Conservation (phyloP, 2,888 invertebrate genomes). For the Junonia oenone region DNA sequence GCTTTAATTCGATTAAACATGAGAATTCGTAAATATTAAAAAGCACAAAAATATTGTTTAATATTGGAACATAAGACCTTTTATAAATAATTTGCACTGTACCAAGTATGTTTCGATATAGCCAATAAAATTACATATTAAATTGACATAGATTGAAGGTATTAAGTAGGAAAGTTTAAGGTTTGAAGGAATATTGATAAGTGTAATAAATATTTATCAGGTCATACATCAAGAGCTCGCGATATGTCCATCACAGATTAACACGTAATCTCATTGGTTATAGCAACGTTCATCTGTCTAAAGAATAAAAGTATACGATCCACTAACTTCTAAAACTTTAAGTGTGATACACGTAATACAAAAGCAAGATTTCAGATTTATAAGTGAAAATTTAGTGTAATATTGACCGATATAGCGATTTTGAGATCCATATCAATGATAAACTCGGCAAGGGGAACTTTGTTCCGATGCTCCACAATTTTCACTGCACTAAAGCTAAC, state of each 20-base stretch:
- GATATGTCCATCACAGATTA: slow-evolving; percentile 14
- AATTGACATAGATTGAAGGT: not conserved
- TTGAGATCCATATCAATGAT: slow-evolving; percentile 59
- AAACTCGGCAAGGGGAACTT: slow-evolving; percentile 54
- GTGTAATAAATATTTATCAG: slow-evolving; percentile 5
- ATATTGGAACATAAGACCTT: slow-evolving; percentile 50
- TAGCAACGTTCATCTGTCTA: slow-evolving; percentile 41
- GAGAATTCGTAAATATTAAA: slow-evolving; percentile 39
- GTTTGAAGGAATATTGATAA: not conserved
- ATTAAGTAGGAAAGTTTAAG: not conserved
- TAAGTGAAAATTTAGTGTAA: slow-evolving; percentile 14
- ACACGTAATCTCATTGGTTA: slow-evolving; percentile 35
- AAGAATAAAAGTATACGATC: slow-evolving; percentile 39
- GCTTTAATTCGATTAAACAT: slow-evolving; percentile 40
- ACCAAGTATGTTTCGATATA: slow-evolving; percentile 41
- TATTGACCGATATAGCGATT: slow-evolving; percentile 33
- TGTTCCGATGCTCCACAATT: slow-evolving; percentile 52
- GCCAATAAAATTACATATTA: slow-evolving; percentile 12
- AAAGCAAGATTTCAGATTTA: slow-evolving; percentile 36
- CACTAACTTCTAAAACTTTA: slow-evolving; percentile 37
- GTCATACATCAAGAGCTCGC: not conserved
- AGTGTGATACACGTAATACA: slow-evolving; percentile 25
- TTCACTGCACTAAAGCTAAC: slow-evolving; percentile 61
- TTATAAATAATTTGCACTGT: slow-evolving; percentile 63
- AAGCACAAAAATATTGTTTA: slow-evolving; percentile 46